Conservation (phyloP, 2,113 vertebrate species). For the Plestiodon gilberti region DNA sequence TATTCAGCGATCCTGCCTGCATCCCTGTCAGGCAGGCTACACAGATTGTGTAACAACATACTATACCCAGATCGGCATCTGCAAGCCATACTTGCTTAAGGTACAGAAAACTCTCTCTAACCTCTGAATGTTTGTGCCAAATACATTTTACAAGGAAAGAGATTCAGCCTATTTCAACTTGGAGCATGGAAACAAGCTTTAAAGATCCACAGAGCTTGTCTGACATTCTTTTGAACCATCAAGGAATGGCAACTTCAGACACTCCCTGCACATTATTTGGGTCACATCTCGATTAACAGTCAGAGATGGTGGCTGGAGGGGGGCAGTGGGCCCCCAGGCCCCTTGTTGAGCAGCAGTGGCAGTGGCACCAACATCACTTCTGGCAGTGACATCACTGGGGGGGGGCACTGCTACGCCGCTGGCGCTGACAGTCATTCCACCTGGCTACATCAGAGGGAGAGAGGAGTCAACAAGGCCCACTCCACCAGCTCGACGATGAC, state of each 20-base stretch:
- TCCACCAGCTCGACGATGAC: too few relatives aligned
- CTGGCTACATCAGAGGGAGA: too few relatives aligned
- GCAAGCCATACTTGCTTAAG: neutral
- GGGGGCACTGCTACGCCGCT: too few relatives aligned
- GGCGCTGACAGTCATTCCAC: too few relatives aligned
- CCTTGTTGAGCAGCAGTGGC: too few relatives aligned
- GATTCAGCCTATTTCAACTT: neutral
- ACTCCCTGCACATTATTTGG: neutral
- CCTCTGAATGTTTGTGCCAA: neutral
- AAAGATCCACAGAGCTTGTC: neutral
- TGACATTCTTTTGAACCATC: neutral
- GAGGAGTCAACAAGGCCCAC: too few relatives aligned
- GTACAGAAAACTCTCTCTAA: slow-evolving; percentile 15
- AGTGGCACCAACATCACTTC: too few relatives aligned
- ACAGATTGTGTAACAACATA: neutral
- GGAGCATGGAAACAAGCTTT: neutral
- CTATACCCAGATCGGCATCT: neutral
- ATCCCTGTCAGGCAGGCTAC: neutral
- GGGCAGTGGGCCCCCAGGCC: too few relatives aligned
- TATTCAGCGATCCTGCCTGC: neutral
- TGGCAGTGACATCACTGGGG: too few relatives aligned
- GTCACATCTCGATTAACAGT: neutral
- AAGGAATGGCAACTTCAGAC: neutral
- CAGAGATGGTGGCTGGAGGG: too few relatives aligned
- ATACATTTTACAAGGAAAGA: slow-evolving; percentile 9